Evolutionary conservation across 2,888 invertebrate species (phyloP), one percentile per base, ranked within the genome.

Genomic region (Lottia gigantea): DNA sequence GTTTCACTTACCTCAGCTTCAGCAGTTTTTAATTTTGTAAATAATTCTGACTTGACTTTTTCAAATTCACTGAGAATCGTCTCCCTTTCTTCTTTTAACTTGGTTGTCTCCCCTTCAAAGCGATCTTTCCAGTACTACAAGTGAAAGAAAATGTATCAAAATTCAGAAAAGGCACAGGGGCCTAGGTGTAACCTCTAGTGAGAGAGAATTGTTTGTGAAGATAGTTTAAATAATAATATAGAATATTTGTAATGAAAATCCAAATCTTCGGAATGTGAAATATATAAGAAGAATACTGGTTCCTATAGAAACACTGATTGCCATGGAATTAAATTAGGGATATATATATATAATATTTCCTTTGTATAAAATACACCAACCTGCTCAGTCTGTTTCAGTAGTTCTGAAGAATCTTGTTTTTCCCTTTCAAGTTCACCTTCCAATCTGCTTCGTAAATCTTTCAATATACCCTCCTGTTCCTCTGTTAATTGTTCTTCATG

Each of bases 1-100:
- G 12, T 62, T 11, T 23, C 11, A 47, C 67, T 65, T 73, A 86
- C 86, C 83, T 86, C 84, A 66, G 79, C 78, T 67, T 85, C 83
- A 8, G 85, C 82, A 31, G 76, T 68, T 66, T 81, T 70, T 8
- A 85, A 78, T 71, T 82, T 80, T 70, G 74, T 75, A 8, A 72
- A 68, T n/a, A 87, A 75, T 15, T 84, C 85, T 14, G 81, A 74
- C 64, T 80, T 82, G 14, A 83, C 71, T 65, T 76, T 76, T 63
- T 85, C 82, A 68, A 80, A 78, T 68, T 86, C 83, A 15, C 74
- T 71, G 46, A 75, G 77, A n/a, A 85, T 64, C 7, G 70, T 49
- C n/a, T 81, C 81, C 66, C 78, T 80, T 49, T 83, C 82, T 64
- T 70, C 63, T 26, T 71, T 77, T 23, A 83, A 70, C 23, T 74